phyloP scores from a whole-genome alignment of 2,888 invertebrate genomes.

The Dusona sp. region DNA sequence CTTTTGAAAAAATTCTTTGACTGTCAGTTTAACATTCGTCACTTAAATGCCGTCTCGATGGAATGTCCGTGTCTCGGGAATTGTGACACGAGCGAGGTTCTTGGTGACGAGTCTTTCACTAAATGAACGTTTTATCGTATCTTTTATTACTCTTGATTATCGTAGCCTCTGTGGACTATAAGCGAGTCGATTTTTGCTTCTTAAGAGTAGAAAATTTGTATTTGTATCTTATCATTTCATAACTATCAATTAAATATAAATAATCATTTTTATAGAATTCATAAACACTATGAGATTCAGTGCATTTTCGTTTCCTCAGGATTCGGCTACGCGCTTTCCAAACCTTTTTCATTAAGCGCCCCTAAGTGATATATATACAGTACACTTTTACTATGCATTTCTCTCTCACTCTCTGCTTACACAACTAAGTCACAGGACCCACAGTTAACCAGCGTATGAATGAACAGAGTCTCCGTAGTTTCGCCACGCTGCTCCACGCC shows the following conservation, averaged over 20 bases:
- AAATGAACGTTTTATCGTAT: not conserved
- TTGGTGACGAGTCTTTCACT: conserved; percentile 18
- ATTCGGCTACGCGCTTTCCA: not conserved
- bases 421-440: conserved; percentile 34
- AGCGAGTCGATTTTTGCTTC: not conserved
- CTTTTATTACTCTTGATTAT: too few relatives aligned
- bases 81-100: conserved; percentile 20
- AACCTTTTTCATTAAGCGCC: not conserved
- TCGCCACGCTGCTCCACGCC: conserved; percentile 69
- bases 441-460: conserved; percentile 70
- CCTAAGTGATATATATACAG: not conserved
- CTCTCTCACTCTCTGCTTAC: conserved; percentile 33
- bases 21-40: conserved; percentile 25
- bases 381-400: conserved; percentile 17
- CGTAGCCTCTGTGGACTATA: not conserved
- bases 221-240: not conserved
- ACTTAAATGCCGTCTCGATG: conserved; percentile 22
- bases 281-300: not conserved
- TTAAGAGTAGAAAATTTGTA: not conserved
- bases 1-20: conserved; percentile 17
- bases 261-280: not conserved
- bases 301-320: not conserved
- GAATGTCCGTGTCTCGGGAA: conserved; percentile 13
- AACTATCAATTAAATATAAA: not conserved
- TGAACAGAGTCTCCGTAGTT: conserved; percentile 72